These are phyloP conservation scores for Matsumurasca onukii DNA, from an alignment of 1,140 invertebrate species.

Conservation along the genomic window DNA sequence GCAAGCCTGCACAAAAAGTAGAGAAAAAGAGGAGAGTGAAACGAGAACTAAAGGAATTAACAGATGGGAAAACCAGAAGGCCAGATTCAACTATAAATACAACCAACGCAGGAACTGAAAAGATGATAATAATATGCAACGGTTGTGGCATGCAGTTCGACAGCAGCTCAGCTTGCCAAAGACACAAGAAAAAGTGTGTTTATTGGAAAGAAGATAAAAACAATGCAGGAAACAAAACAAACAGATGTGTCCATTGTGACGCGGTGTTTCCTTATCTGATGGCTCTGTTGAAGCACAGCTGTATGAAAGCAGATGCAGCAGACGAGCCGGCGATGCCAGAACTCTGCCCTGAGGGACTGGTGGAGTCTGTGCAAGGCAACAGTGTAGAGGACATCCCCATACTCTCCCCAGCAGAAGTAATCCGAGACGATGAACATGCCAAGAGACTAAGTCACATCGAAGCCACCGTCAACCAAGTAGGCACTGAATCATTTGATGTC, in stretches of 20 bases:
- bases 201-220: conserved; percentile 28
- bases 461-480: not conserved
- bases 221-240: not conserved
- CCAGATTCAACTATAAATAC: not conserved
- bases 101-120: not conserved
- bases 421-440: not conserved
- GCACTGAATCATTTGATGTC: not conserved
- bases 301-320: not conserved
- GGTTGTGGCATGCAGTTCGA: conserved; percentile 34
- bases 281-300: conserved; percentile 19
- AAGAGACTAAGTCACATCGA: not conserved
- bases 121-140: conserved; percentile 28
- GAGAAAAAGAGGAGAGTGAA: conserved; percentile 14
- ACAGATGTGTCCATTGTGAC: conserved; percentile 20
- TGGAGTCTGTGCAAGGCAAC: not conserved
- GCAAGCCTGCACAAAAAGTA: not conserved
- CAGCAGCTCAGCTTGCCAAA: conserved; percentile 23
- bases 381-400: conserved; percentile 29
- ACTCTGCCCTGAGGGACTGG: conserved; percentile 22
- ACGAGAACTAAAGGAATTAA: not conserved
- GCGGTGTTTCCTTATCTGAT: conserved; percentile 13
- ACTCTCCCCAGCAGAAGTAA: conserved; percentile 28
- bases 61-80: not conserved
- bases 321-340: conserved; percentile 28
- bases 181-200: conserved; percentile 32